Conservation (phyloP, 2,797 vertebrate species). For the Poeciliopsis paucimaculata region DNA sequence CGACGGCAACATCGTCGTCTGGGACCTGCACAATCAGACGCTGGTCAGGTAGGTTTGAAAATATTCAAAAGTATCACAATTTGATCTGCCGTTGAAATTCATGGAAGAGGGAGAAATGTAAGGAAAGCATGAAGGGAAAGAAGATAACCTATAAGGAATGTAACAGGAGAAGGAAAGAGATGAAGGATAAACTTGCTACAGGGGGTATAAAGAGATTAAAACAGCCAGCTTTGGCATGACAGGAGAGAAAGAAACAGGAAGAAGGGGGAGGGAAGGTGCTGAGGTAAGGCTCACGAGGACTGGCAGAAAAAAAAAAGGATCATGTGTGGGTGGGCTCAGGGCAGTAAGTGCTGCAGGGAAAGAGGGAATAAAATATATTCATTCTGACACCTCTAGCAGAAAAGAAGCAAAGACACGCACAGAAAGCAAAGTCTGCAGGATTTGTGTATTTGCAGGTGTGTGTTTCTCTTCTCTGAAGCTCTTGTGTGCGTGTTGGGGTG, state of each 20-base stretch:
- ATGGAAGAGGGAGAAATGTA: not conserved
- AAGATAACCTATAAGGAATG: constrained; percentile 1
- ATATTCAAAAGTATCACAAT: too few species aligned
- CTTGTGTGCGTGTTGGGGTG: not conserved
- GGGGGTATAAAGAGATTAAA: constrained; percentile 36
- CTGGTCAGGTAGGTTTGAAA: constrained; percentile 66
- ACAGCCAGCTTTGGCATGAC: constrained; percentile 37
- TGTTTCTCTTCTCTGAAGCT: constrained; percentile 5
- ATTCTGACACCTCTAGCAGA: constrained; percentile 36
- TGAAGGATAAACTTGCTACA: constrained; percentile 34
- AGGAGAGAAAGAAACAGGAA: not conserved
- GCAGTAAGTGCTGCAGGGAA: constrained; percentile 17
- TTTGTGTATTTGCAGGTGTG: constrained; percentile 7
- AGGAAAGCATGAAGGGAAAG: not conserved
- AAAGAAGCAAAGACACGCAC: constrained; percentile 21
- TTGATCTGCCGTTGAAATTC: not conserved
- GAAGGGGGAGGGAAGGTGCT: not conserved
- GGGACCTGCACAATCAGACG: constrained; percentile 80
- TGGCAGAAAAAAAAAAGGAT: not conserved
- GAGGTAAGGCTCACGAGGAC: not conserved
- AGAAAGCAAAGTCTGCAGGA: constrained; percentile 15
- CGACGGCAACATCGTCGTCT: constrained; percentile 81
- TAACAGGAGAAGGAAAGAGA: not conserved
- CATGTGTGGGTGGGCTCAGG: constrained; percentile 23
- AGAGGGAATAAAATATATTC: constrained; percentile 35